A percentile compares a stretch with the other conserved stretches of the same genome.
phyloP scores from a whole-genome alignment of 1,140 invertebrate genomes.

The Apis cerana region DNA sequence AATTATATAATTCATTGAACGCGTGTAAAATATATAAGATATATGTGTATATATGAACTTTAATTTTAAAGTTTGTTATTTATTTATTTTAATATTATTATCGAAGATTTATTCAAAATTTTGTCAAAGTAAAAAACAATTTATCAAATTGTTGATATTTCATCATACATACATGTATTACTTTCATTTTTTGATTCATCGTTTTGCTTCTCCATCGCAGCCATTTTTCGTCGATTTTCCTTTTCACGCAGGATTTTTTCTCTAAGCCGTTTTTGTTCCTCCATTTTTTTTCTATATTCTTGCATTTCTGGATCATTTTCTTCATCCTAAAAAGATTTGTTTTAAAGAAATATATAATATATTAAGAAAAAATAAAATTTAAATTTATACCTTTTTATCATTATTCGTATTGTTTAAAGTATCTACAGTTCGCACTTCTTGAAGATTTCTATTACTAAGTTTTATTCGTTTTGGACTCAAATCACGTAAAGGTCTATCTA shows the following conservation, averaged over 20 bases:
- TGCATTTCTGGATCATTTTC: conserved; percentile 85
- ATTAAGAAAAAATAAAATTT: neutral
- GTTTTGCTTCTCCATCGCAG: conserved; percentile 79
- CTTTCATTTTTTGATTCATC: conserved; percentile 61
- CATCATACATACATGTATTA: conserved; percentile 62
- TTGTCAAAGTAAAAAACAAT: neutral
- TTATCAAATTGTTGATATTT: neutral
- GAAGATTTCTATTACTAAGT: conserved; percentile 61
- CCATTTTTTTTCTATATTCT: conserved; percentile 84
- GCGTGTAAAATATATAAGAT: neutral
- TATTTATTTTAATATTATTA: neutral
- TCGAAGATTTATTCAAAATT: neutral
- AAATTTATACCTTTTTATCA: conserved; percentile 62
- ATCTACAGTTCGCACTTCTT: conserved; percentile 61
- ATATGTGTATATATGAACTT: neutral
- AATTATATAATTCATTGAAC: too few species aligned
- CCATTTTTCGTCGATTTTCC: conserved; percentile 83
- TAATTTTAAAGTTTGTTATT: neutral
- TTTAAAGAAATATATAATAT: neutral
- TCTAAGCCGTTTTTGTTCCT: conserved; percentile 84
- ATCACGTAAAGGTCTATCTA: conserved; percentile 49
- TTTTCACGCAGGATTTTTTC: conserved; percentile 84
- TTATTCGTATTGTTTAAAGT: conserved; percentile 14
- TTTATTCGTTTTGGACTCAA: conserved; percentile 67
- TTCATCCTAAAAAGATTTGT: conserved; percentile 64